Evolutionary conservation across 2,888 invertebrate species (phyloP).

Genomic region (Augiades crinisus): DNA sequence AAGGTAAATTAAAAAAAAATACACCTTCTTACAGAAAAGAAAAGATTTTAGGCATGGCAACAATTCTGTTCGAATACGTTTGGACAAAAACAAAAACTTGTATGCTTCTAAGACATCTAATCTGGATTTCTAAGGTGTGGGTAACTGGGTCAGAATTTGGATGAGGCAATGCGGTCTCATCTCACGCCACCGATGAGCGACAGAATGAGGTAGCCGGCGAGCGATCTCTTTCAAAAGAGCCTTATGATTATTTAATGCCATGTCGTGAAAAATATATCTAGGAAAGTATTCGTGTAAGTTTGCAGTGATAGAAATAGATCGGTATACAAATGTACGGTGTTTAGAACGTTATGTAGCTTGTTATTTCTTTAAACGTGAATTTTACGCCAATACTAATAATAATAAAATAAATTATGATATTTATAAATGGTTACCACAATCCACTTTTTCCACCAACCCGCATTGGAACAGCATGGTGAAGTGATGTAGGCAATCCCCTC

Average conservation of each 20-base stretch:
- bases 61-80: background rate
- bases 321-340: no score
- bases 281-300: slow-evolving; percentile 1
- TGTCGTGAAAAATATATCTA: slow-evolving; percentile 2
- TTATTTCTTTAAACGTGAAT: no score
- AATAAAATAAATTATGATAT: no score
- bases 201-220: slow-evolving; percentile 19
- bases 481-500: no score
- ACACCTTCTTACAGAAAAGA: no score
- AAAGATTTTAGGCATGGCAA: no score
- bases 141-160: slow-evolving; percentile 18
- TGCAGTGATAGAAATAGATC: background rate
- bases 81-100: background rate
- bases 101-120: background rate
- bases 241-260: slow-evolving; percentile 9
- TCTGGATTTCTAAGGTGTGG: background rate
- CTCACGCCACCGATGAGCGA: slow-evolving; percentile 13
- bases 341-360: no score
- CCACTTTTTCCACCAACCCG: no score
- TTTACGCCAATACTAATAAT: no score
- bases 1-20: no score
- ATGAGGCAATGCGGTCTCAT: slow-evolving; percentile 11
- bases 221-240: slow-evolving; percentile 12
- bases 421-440: no score
- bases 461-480: no score